Conservation (phyloP, 2,888 invertebrate species). For the Protula sp. region DNA sequence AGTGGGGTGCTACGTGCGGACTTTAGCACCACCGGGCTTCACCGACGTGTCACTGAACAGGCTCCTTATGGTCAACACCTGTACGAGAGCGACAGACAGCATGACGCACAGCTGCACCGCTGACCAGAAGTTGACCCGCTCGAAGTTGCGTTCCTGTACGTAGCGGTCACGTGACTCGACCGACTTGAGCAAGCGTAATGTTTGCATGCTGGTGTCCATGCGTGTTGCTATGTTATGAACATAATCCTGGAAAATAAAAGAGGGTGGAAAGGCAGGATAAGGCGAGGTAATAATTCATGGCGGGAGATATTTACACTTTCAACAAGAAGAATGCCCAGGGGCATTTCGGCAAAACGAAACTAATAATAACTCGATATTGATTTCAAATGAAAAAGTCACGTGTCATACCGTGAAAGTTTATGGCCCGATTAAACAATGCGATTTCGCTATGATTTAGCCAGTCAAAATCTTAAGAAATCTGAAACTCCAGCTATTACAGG, state of each 20-base stretch:
- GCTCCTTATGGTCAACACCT: conserved; percentile 20
- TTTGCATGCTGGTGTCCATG: conserved; percentile 45
- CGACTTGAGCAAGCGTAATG: conserved; percentile 60
- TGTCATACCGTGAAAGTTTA: no score
- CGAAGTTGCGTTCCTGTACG: conserved; percentile 73
- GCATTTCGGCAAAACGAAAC: no score
- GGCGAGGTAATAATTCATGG: no score
- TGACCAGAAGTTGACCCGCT: conserved; percentile 71
- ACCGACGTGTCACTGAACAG: conserved; percentile 16
- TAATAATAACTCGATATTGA: no score
- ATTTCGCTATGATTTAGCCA: no score
- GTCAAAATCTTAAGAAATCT: no score
- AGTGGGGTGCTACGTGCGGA: background rate
- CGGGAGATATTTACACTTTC: no score
- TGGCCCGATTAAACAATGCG: no score
- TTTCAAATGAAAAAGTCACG: no score
- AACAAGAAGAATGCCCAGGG: no score
- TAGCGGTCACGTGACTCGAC: conserved; percentile 77
- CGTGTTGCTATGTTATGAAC: conserved; percentile 61
- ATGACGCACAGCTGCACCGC: conserved; percentile 67
- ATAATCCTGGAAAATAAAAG: conserved; percentile 57
- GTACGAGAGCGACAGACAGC: conserved; percentile 66
- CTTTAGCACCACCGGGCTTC: background rate
- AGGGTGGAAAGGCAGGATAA: no score
- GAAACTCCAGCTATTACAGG: no score